Conservation (phyloP, 92 coral and sea anemone species). For the Siderastrea radians region DNA sequence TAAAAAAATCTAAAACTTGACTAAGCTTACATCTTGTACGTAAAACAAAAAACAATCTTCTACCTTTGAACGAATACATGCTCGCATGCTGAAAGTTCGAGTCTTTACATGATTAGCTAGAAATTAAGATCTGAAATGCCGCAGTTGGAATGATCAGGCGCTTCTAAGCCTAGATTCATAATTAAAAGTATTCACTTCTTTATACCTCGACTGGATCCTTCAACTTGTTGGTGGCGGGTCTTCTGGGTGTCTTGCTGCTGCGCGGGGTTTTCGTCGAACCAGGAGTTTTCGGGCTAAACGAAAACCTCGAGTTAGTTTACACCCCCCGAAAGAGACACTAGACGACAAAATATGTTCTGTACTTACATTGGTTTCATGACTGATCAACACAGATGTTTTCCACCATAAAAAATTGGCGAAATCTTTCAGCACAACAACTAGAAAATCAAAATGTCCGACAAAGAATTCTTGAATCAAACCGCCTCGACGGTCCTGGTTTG, state of each 20-base stretch:
- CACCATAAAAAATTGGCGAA: conserved; percentile 36
- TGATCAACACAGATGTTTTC: background rate
- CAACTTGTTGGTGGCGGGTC: conserved; percentile 81
- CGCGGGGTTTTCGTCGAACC: conserved; percentile 84
- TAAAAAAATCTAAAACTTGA: too few species aligned
- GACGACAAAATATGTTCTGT: background rate
- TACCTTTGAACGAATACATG: background rate
- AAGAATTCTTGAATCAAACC: conserved; percentile 89
- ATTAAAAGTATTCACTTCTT: background rate
- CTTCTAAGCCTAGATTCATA: background rate
- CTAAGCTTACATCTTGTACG: too few species aligned
- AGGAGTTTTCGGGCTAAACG: conserved; percentile 90
- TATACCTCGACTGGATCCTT: conserved; percentile 98
- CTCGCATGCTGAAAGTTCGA: background rate
- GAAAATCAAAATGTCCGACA: conserved; percentile 55
- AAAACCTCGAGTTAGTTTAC: background rate
- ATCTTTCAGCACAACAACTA: conserved; percentile 21
- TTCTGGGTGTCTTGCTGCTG: conserved; percentile 83
- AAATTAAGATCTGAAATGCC: background rate
- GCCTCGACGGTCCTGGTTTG: conserved; percentile 77
- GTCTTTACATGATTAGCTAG: background rate
- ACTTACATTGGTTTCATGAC: conserved; percentile 86
- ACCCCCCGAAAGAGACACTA: background rate
- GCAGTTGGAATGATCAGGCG: background rate
- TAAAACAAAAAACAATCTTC: too few species aligned